Conservation (phyloP, 2,797 vertebrate species). For the Neopelma chrysocephalum region DNA sequence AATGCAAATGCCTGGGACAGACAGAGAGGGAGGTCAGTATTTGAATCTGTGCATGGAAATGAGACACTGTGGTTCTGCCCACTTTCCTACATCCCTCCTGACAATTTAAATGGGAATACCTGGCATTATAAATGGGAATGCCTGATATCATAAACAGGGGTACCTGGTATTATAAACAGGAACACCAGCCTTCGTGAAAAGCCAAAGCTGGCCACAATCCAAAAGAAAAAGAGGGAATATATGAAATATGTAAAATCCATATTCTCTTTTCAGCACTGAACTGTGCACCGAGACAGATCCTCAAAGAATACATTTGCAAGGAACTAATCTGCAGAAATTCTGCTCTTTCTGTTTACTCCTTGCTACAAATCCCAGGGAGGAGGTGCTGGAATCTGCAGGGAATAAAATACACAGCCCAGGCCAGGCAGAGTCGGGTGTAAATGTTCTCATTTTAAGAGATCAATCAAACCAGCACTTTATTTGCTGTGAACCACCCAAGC, state of each 20-base stretch:
- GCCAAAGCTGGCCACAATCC: neutral
- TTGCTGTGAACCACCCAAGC: neutral
- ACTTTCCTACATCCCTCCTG: neutral
- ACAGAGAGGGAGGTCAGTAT: neutral
- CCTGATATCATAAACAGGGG: neutral
- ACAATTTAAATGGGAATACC: neutral
- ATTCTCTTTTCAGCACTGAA: neutral
- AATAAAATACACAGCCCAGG: neutral
- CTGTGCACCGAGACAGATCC: neutral
- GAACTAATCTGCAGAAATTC: neutral
- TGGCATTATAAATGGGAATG: neutral
- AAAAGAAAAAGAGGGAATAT: neutral
- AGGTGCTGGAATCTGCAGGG: neutral
- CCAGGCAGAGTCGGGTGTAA: neutral
- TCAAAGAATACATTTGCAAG: neutral
- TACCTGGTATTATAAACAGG: neutral
- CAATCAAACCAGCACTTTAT: neutral
- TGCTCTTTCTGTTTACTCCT: neutral
- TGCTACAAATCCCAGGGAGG: neutral
- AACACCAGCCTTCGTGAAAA: neutral
- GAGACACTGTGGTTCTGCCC: neutral
- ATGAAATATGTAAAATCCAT: neutral
- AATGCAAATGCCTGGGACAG: neutral
- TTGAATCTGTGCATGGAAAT: neutral
- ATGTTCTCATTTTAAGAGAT: neutral